phyloP scores from a whole-genome alignment of 1,140 invertebrate genomes.

The Diabrotica virgifera region DNA sequence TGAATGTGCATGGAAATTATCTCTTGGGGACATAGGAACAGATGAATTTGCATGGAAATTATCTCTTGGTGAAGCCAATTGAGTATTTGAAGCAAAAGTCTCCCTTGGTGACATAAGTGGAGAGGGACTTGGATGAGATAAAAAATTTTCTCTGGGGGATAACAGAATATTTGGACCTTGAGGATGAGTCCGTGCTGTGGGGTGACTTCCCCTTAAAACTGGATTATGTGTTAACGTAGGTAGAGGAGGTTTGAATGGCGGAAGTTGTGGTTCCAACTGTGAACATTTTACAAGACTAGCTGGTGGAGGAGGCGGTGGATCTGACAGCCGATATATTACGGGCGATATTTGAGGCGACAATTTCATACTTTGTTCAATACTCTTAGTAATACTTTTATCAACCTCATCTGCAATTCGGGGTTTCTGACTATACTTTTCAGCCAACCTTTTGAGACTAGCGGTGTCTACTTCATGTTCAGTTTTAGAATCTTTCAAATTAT shows the following conservation, averaged over 20 bases:
- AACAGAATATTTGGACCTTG: neutral
- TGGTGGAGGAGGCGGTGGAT: slow-evolving; percentile 14
- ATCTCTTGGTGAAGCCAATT: neutral
- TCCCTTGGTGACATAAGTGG: neutral
- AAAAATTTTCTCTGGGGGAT: neutral
- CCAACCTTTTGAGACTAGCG: slow-evolving; percentile 29
- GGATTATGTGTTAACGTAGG: neutral
- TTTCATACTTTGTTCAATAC: slow-evolving; percentile 34
- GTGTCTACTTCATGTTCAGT: no score
- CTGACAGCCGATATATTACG: slow-evolving; percentile 15
- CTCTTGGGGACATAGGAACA: slow-evolving; percentile 6
- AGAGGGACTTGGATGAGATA: neutral
- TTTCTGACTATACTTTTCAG: slow-evolving; percentile 44
- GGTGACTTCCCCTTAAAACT: neutral
- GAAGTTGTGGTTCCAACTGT: slow-evolving; percentile 21
- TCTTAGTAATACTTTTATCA: slow-evolving; percentile 26
- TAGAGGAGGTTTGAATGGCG: slow-evolving; percentile 4
- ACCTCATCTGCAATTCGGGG: slow-evolving; percentile 30
- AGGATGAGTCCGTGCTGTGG: neutral
- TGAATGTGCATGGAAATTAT: neutral
- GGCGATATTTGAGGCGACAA: slow-evolving; percentile 21
- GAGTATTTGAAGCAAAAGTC: neutral
- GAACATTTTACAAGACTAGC: slow-evolving; percentile 16
- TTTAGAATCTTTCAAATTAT: no score
- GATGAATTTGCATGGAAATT: neutral